A percentile compares a stretch with the other conserved stretches of the same genome.
Conservation (phyloP, 2,888 invertebrate genomes). For the Drosophila robusta region DNA sequence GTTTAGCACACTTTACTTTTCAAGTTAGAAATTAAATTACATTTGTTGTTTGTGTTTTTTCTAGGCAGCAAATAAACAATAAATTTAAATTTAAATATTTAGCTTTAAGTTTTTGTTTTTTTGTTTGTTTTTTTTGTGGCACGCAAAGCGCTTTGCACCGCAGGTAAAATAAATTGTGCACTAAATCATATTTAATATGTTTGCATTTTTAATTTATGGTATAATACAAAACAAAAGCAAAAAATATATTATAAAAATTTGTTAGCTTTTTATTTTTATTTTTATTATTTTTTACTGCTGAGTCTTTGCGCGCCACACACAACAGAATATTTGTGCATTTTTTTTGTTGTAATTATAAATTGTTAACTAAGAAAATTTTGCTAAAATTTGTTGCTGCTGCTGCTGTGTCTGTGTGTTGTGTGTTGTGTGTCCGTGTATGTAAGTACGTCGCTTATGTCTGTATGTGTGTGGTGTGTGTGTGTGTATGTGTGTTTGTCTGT, state of each 20-base stretch:
- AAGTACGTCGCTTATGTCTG: slow-evolving; percentile 60
- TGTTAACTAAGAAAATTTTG: slow-evolving; percentile 75
- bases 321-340: slow-evolving; percentile 43
- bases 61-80: slow-evolving; percentile 38
- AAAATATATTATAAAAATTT: slow-evolving; percentile 20
- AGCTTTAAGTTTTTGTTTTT: slow-evolving; percentile 23
- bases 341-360: slow-evolving; percentile 47
- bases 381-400: slow-evolving; percentile 64
- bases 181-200: slow-evolving; percentile 16
- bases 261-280: neutral
- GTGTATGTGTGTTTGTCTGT: slow-evolving; percentile 47
- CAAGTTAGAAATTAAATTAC: slow-evolving; percentile 25
- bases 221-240: slow-evolving; percentile 35
- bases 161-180: slow-evolving; percentile 14
- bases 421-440: slow-evolving; percentile 46
- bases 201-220: slow-evolving; percentile 19
- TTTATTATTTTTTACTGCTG: slow-evolving; percentile 1
- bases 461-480: slow-evolving; percentile 38
- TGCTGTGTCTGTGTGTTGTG: slow-evolving; percentile 39
- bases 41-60: slow-evolving; percentile 20
- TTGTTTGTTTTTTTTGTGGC: slow-evolving; percentile 25
- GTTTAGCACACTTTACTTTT: slow-evolving; percentile 60
- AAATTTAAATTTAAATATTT: slow-evolving; percentile 22
- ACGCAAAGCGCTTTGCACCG: slow-evolving; percentile 29
- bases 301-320: slow-evolving; percentile 28